These are phyloP conservation scores for Euclidia mi DNA, from an alignment of 2,888 invertebrate genomes.

Conservation along the genomic window DNA sequence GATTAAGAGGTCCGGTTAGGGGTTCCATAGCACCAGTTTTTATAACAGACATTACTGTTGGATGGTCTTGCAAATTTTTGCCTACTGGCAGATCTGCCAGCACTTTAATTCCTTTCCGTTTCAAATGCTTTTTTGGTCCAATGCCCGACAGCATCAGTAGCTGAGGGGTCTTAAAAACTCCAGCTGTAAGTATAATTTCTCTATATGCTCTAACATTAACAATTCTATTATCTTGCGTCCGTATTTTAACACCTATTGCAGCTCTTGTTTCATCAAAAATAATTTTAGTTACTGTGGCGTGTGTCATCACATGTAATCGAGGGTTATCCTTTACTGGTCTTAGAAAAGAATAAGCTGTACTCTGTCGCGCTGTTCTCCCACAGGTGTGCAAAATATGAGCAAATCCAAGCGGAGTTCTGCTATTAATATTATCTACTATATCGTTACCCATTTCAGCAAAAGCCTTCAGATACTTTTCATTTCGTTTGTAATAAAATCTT, in stretches of 20 bases:
- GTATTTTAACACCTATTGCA: constrained; percentile 78
- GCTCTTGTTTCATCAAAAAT: constrained; percentile 80
- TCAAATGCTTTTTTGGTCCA: constrained; percentile 76
- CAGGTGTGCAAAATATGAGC: constrained; percentile 79
- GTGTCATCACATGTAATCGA: constrained; percentile 74
- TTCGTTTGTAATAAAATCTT: constrained; percentile 46
- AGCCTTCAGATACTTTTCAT: constrained; percentile 61
- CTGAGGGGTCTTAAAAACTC: constrained; percentile 82
- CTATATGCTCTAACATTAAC: constrained; percentile 67
- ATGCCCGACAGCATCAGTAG: constrained; percentile 85
- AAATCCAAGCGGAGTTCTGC: constrained; percentile 68
- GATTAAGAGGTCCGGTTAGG: constrained; percentile 13
- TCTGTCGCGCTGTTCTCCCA: constrained; percentile 78
- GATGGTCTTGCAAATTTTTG: constrained; percentile 82
- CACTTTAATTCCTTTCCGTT: constrained; percentile 66
- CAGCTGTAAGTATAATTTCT: constrained; percentile 84
- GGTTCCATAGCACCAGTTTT: constrained; percentile 24
- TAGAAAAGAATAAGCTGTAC: constrained; percentile 85
- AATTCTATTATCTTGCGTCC: constrained; percentile 57
- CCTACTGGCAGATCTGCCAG: constrained; percentile 81
- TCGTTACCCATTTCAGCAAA: constrained; percentile 79
- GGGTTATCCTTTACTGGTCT: constrained; percentile 54
- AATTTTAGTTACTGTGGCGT: constrained; percentile 83
- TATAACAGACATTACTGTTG: constrained; percentile 60
- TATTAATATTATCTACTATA: constrained; percentile 42